Conservation (phyloP, 2,797 vertebrate genomes). For the Amphiprion clarkii region DNA sequence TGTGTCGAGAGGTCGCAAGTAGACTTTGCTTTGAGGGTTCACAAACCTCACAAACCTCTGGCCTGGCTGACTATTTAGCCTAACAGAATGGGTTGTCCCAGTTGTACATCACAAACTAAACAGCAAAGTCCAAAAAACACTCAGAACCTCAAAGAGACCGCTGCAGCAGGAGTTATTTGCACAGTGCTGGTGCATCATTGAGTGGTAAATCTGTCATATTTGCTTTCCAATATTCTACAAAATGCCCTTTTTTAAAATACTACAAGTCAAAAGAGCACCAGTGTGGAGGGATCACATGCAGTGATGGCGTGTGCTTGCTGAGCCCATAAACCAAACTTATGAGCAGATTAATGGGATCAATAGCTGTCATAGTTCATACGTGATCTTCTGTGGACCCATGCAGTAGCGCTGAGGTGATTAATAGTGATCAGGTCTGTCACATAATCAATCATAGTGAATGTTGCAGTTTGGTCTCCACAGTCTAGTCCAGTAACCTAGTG, state of each 20-base stretch:
- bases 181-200: background rate
- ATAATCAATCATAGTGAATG: background rate
- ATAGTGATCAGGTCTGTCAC: constrained; percentile 12
- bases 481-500: constrained; percentile 11
- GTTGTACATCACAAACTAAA: constrained; percentile 30
- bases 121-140: constrained; percentile 61
- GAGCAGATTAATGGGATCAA: constrained; percentile 64
- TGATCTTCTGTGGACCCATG: constrained; percentile 21
- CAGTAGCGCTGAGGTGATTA: constrained; percentile 5
- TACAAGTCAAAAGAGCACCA: background rate
- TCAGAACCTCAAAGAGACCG: constrained; percentile 21
- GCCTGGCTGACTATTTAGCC: background rate
- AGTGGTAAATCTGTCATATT: background rate
- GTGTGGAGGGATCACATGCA: background rate
- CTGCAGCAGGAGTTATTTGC: constrained; percentile 24
- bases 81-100: background rate
- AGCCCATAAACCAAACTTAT: constrained; percentile 44
- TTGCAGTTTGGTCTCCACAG: background rate
- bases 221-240: background rate
- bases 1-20: background rate
- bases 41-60: constrained; percentile 1
- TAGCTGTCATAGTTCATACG: constrained; percentile 44
- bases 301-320: constrained; percentile 10
- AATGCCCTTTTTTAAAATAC: background rate
- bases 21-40: background rate